Base-by-base conservation (phyloP, 1,140 invertebrate genomes). In the Drosophila kepulauana region DNA sequence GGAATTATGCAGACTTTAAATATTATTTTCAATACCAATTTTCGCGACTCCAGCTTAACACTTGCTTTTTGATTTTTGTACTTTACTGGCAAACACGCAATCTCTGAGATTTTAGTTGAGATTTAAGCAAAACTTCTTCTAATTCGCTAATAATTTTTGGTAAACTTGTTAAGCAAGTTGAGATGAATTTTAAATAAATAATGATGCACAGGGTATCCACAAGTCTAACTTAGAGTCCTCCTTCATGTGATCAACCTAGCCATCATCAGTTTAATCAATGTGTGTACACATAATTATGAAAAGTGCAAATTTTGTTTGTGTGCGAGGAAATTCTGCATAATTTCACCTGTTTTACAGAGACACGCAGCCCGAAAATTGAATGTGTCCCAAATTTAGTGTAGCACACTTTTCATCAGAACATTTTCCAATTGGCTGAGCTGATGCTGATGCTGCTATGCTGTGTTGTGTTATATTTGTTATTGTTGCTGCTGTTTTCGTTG, bases 341-440 rank as follows among this genome's bases (percentile, higher is more conserved):
- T 67, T 67, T 48, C 30, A 16, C 43, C 28, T 67, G 52, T 48
- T 67, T 49, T 20, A 41, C 33, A 20, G 11, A 20, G 11, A 33
- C 33, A 56, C 15, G 52, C 28, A 33, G 25, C 20, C 35, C 13
- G 1, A 52, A 25, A 33, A 64, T 43, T 54, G 25, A 30, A n/a
- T 46, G 35, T 35, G 38, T 3, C 38, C 57, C 57, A 64, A 71
- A 64, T 25, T 25, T 64, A 63, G 57, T 70, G 8, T 45, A 70
- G 41, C 16, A 59, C 65, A 58, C 43, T 65, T 59, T 64, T 46
- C n/a, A 71, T 30, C n/a, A 28, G 33, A 41, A 30, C 11, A 65
- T 65, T 65, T 72, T 72, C 52, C 61, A 41, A 58, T 58, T 72
- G 61, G 25, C 13, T 64, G 38, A 63, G 41, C 15, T 41, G 30